Base-by-base conservation (phyloP, 2,113 vertebrate genomes). In the Agelaius tricolor region DNA sequence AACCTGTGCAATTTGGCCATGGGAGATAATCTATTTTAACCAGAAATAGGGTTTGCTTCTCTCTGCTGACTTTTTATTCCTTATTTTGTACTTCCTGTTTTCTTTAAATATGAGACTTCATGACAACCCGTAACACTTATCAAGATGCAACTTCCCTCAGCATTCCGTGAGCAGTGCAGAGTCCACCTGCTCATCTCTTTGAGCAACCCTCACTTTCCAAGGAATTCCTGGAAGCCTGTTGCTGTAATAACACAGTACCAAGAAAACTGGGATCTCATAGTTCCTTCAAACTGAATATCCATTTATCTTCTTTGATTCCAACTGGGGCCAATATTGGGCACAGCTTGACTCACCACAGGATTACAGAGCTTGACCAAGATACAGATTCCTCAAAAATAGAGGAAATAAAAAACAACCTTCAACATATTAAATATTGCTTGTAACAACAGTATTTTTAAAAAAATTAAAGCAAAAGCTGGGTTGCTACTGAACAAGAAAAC, bases 11-110 rank as follows among this genome's bases (percentile, higher is more conserved):
- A 81, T 78, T 63, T 80, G 75, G 68, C 81, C 65, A 80, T 15
- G 37, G 77, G 87, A 93, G 37, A 61, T 74, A 75, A 92, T 71
- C 88, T 73, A 87, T 61, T 77, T 89, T 82, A 93, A 79, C 17
- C 24, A 90, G 43, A 95, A 87, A n/a, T 10, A 85, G 62, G 22
- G 20, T 96, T 75, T 79, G 27, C 59, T 46, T 91, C 49, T 94
- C 51, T 77, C 78, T 41, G 71, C 37, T 66, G 82, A 73, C 37
- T 71, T 91, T 69, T 58, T 51, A 10, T 24, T 80, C 69, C 43
- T 89, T 54, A 43, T 62, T 87, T 72, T 46, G 20, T 65, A 49
- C 15, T 74, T 74, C 77, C 44, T 51, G 28, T 54, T 81, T 84
- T 74, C 41, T 62, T 93, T 89, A 43, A 67, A 63, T 22, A 52